Base-by-base conservation (phyloP, 2,797 vertebrate genomes). In the Erpetoichthys calabaricus region DNA sequence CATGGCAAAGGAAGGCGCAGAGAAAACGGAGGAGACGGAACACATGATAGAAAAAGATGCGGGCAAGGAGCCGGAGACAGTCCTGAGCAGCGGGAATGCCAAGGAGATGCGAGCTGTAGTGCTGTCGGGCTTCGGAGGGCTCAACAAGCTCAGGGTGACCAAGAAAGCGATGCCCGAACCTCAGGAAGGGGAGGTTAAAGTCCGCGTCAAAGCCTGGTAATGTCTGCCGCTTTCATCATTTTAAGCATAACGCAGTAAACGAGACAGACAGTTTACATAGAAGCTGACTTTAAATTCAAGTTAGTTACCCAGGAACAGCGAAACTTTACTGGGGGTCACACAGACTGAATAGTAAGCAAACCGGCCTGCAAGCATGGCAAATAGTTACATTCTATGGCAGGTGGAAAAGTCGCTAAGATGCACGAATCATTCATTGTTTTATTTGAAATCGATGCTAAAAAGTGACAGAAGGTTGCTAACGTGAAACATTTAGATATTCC, bases 21-120 rank as follows among this genome's bases (percentile, higher is more conserved):
- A 89, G 63, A 86, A 86, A 70, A 85, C 87, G 3, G 94, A 93
- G 73, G 94, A 97, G 79, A 96, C 91, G 45, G 86, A 93, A 75
- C 90, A 81, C 56, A 97, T 98, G 93, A 95, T 97, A 64, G 86
- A 87, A 61, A 84, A 71, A 66, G 82, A 84, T 8, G 72, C 69
- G 6, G 76, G 72, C 44, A 87, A 81, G 68, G 89, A 91, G 42
- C 47, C 72, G 1, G 75, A 74, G 42, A 74, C 63, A 72, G 70
- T 66, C 56, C 75, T 82, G 8, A 64, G 76, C 45, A 57, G 81
- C 2, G 76, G 74, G 47, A 86, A 88, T 58, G 69, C 85, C 58
- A 92, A 90, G 75, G 94, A 98, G 75, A 98, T 97, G 91, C 84
- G 94, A 63, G 92, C 89, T 45, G 93, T 97, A 72, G 67, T 97